Evolutionary conservation across 2,888 invertebrate species (phyloP), one percentile per base, ranked within the genome.

Genomic region (Torymus texanus): DNA sequence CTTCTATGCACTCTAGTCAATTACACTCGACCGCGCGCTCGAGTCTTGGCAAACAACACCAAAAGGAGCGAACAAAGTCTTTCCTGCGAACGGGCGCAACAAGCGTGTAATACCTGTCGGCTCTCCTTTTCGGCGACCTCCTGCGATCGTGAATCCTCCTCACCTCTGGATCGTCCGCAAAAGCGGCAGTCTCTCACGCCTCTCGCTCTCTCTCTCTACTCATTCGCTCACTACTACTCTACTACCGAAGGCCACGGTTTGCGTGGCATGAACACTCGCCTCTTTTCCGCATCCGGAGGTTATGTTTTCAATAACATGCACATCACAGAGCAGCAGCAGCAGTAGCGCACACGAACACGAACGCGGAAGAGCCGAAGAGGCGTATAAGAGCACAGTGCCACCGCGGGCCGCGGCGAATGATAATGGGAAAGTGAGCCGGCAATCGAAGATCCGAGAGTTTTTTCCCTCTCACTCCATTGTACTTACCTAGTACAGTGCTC

Each of bases 281-380:
- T 73, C 41, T 51, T 63, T 61, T 61, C 53, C 61, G 58, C 59
- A 65, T 74, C 21, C 14, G n/a, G 74, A 79, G 75, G 75, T 79
- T 79, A 79, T 79, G 67, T 75, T 75, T 75, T 79, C 51, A 75
- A 79, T 75, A 79, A 78, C 62, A 78, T 21, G 18, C 53, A 50
- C 8, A 13, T 59, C 41, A 63, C 21, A 21, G 21, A 21, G 21
- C 21, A 13, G 65, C 8, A 53, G 53, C 51, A 50, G 53, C 24
- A 67, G 18, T 21, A 16, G 10, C 12, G 41, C 10, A 8, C 0
- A 8, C 41, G 41, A 5, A 41, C 41, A 41, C 41, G 41, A 41
- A 41, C 41, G 41, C 41, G 41, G 41, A 41, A 41, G 41, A 41
- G 1, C n/a, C n/a, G 8, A 41, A 29, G 41, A 41, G 41, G 8